Percentiles rank a stretch among this genome's conserved stretches.
Conservation (phyloP, 2,113 vertebrate genomes). For the Antechinus stuartii region DNA sequence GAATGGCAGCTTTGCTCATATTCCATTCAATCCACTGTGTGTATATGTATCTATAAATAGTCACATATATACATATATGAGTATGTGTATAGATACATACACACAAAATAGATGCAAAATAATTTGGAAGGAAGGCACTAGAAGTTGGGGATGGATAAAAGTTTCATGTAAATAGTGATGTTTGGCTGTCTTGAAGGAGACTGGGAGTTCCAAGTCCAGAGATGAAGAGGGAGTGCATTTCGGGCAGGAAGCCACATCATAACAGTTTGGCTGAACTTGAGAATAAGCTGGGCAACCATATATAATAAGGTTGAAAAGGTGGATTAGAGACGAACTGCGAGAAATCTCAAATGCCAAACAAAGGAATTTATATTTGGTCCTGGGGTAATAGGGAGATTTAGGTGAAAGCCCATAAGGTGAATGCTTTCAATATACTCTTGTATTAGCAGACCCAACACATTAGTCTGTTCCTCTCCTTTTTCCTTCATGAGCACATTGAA, state of each 20-base stretch:
- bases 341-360: background rate
- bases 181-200: background rate
- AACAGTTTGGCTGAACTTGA: background rate
- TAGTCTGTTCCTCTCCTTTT: background rate
- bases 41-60: background rate
- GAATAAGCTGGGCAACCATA: background rate
- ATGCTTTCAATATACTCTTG: background rate
- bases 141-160: background rate
- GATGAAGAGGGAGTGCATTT: background rate
- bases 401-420: background rate
- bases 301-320: background rate
- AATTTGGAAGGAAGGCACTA: background rate
- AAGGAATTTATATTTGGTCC: background rate
- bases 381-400: background rate
- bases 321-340: background rate
- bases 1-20: background rate
- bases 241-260: background rate
- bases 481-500: background rate
- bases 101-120: background rate
- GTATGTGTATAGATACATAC: background rate
- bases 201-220: background rate
- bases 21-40: background rate
- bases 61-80: background rate
- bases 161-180: background rate
- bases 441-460: background rate